Conservation (phyloP, 2,113 vertebrate species). For the Hippocampus abdominalis region DNA sequence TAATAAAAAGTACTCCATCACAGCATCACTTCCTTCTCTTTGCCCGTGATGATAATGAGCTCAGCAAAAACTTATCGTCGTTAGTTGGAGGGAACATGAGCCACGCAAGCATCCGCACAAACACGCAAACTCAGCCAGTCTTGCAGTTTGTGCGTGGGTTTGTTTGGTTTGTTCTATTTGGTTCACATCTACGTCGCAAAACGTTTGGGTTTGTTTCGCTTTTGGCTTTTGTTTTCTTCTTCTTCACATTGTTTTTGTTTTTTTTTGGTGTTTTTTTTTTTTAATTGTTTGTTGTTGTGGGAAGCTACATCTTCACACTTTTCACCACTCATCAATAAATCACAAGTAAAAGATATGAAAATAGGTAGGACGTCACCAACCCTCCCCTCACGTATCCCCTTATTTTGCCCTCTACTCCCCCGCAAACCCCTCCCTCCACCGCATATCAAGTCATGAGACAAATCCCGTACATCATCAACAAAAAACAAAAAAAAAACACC, state of each 20-base stretch:
- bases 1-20: too few relatives aligned
- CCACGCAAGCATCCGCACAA: conserved; percentile 6
- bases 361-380: conserved; percentile 60
- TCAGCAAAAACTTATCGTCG: not conserved
- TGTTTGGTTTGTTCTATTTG: conserved; percentile 74
- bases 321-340: conserved; percentile 63
- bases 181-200: conserved; percentile 60
- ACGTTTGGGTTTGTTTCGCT: conserved; percentile 64
- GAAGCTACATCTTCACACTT: conserved; percentile 78
- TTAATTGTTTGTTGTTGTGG: conserved; percentile 2
- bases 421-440: conserved; percentile 22
- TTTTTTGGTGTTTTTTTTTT: not conserved
- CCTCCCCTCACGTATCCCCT: not conserved
- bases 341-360: conserved; percentile 72
- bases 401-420: not conserved
- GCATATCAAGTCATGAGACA: conserved; percentile 67
- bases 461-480: conserved; percentile 55
- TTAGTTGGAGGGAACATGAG: not conserved
- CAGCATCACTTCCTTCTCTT: not conserved
- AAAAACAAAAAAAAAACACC: conserved; percentile 69
- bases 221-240: conserved; percentile 55
- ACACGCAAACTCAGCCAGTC: conserved; percentile 5
- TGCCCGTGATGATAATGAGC: not conserved
- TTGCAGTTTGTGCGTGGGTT: conserved; percentile 60
- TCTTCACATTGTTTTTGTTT: conserved; percentile 58